Conservation (phyloP, 2,113 vertebrate genomes). For the Gobiocypris rarus region DNA sequence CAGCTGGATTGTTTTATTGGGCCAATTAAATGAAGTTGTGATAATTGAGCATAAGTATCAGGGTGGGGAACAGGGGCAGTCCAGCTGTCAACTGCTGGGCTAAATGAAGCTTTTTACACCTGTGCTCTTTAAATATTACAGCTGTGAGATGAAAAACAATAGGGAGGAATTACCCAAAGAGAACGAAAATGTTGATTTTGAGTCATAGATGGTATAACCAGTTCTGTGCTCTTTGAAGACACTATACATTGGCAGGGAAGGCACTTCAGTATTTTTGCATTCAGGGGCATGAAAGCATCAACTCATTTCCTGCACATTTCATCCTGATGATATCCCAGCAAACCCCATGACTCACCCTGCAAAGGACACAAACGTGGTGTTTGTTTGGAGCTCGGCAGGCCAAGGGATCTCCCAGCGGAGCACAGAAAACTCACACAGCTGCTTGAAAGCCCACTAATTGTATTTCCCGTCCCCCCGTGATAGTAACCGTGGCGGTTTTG, state of each 20-base stretch:
- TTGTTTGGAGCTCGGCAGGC: constrained; percentile 69
- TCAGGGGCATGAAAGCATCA: constrained; percentile 66
- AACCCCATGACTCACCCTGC: constrained; percentile 69
- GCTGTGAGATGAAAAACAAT: constrained; percentile 42
- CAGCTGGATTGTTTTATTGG: constrained; percentile 82
- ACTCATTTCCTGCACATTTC: constrained; percentile 66
- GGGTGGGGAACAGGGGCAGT: constrained; percentile 64
- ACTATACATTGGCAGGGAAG: not conserved
- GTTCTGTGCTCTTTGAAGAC: constrained; percentile 19
- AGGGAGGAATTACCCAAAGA: constrained; percentile 20
- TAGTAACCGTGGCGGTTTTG: constrained; percentile 27
- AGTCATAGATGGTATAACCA: constrained; percentile 30
- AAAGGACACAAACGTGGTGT: constrained; percentile 60
- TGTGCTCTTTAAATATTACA: constrained; percentile 43
- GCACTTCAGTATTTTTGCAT: constrained; percentile 12
- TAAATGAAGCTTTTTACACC: constrained; percentile 44
- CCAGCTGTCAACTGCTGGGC: constrained; percentile 68
- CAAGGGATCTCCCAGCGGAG: constrained; percentile 73
- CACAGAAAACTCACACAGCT: constrained; percentile 49
- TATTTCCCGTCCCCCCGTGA: constrained; percentile 20
- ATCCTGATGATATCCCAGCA: constrained; percentile 72
- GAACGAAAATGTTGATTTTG: constrained; percentile 41
- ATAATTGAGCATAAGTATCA: constrained; percentile 71
- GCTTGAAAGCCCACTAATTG: constrained; percentile 45
- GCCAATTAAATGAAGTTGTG: constrained; percentile 73